These are phyloP conservation scores for Nylanderia fulva DNA, from an alignment of 1,140 invertebrate genomes.

Conservation along the genomic window DNA sequence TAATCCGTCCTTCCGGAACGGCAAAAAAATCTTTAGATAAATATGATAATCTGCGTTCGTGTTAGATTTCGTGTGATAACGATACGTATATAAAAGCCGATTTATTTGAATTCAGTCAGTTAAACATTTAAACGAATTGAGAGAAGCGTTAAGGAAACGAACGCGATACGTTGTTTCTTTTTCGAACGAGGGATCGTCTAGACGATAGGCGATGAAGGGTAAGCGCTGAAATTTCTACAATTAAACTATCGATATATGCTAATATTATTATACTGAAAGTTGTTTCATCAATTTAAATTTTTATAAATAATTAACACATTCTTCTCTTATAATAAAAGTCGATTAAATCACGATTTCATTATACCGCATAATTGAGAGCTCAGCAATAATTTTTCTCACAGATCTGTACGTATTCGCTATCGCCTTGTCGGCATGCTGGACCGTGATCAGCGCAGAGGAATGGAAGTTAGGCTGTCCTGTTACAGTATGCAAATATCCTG, in stretches of 20 bases:
- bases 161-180: neutral
- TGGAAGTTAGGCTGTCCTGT: neutral
- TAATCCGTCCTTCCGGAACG: neutral
- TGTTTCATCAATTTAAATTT: neutral
- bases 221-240: neutral
- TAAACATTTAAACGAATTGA: neutral
- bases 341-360: neutral
- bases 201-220: slow-evolving; percentile 20
- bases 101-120: neutral
- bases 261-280: too few relatives aligned
- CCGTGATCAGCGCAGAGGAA: neutral
- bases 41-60: neutral
- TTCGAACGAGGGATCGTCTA: neutral
- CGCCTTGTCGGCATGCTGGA: neutral
- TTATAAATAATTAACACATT: slow-evolving; percentile 20
- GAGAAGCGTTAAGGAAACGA: neutral
- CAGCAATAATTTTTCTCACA: neutral
- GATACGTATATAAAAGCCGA: slow-evolving; percentile 24
- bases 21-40: neutral
- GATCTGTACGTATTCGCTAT: slow-evolving; percentile 9
- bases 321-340: neutral
- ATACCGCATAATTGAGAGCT: neutral
- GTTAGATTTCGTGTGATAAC: neutral
- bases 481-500: neutral
- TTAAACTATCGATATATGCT: neutral